These are phyloP conservation scores for Batillaria attramentaria DNA, from an alignment of 1,140 invertebrate genomes.

Conservation along the genomic window DNA sequence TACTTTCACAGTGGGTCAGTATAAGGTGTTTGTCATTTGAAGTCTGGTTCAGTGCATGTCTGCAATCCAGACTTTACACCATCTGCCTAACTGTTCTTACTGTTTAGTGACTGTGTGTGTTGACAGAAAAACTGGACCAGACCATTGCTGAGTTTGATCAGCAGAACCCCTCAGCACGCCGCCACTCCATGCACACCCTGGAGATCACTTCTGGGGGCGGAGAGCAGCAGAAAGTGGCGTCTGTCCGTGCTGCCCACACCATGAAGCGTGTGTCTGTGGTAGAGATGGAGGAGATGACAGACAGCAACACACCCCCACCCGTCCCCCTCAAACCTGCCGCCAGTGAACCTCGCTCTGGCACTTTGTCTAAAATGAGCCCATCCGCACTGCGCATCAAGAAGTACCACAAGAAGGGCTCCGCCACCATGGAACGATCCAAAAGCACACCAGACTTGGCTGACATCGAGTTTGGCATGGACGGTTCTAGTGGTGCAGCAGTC, in stretches of 20 bases:
- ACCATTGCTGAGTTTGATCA: constrained; percentile 61
- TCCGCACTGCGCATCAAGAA: constrained; percentile 59
- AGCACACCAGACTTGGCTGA: constrained; percentile 64
- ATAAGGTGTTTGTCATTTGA: too few species aligned
- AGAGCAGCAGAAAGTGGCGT: constrained; percentile 62
- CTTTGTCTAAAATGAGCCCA: constrained; percentile 50
- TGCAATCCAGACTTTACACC: too few species aligned
- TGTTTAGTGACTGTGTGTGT: constrained; percentile 20
- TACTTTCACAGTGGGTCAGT: too few species aligned
- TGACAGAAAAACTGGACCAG: constrained; percentile 64
- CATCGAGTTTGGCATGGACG: constrained; percentile 33
- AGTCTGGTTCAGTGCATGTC: too few species aligned
- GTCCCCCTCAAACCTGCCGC: background rate
- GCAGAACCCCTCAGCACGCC: constrained; percentile 8
- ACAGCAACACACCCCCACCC: background rate
- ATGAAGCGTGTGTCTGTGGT: constrained; percentile 63
- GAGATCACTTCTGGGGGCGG: constrained; percentile 12
- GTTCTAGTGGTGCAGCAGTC: constrained; percentile 48
- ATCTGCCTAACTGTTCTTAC: too few species aligned
- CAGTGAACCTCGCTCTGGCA: constrained; percentile 4
- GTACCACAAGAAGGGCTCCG: constrained; percentile 49
- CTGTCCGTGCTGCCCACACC: constrained; percentile 63
- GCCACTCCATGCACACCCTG: constrained; percentile 31
- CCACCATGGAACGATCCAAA: constrained; percentile 55
- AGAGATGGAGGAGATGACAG: constrained; percentile 44